Evolutionary conservation across 2,888 invertebrate genomes (phyloP), one percentile per base, ranked within the genome.

Genomic region (Prenolepis imparis): DNA sequence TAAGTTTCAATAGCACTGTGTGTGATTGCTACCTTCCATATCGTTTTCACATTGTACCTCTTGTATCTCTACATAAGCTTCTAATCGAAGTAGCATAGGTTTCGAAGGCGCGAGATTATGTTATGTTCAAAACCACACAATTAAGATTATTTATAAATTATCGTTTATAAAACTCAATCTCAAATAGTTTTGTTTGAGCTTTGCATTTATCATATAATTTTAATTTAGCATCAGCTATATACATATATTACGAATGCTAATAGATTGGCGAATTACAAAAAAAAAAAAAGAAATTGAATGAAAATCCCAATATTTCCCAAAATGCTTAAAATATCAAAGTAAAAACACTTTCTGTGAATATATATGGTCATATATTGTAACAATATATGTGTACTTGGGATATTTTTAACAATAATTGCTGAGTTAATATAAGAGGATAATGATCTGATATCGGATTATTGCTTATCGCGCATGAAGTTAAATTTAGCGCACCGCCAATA

Each of bases 21-120:
- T 36, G 36, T 77, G 77, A 77, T 66, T 66, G 66, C 39, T 77
- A 24, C n/a, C 55, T 77, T 77, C 36, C 39, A 55, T 48, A 36
- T 77, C 39, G 8, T 36, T 52, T 28, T 39, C 24, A 52, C 12
- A 66, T 77, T 12, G 9, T 61, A 12, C 15, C 24, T 74, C 18
- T 21, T 21, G 2, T 55, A 39, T 36, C 36, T 36, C 36, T 74
- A 48, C 1, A 18, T 64, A 64, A 75, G n/a, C 1, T 63, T 44
- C 18, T 59, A 41, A 61, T 74, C 61, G 28, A 21, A 73, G 0
- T 48, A 24, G 3, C 6, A n/a, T 24, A 52, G 15, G 11, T 75
- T 52, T 24, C 24, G 21, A 75, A 24, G 9, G 12, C 21, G 9
- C 9, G 15, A 28, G 28, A 21, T 48, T 48, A 44, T 61, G 32